Base-by-base conservation (phyloP, 2,888 invertebrate genomes). In the Reticulitermes lucifugus region DNA sequence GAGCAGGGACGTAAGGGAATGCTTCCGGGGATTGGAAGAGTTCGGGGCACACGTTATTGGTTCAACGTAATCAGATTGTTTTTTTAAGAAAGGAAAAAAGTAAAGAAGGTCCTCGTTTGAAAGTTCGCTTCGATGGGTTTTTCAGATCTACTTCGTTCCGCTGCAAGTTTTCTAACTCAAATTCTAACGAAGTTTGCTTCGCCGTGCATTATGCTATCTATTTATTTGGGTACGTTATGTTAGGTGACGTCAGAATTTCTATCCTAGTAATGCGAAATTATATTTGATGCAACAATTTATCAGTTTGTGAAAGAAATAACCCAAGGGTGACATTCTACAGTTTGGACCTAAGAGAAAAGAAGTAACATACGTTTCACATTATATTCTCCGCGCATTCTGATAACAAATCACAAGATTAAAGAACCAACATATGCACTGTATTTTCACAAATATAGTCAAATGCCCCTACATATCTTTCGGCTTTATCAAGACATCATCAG, bases 1-100 rank as follows among this genome's bases (percentile, higher is more conserved):
- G 65, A n/a, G n/a, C n/a, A 65, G 65, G 25, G 65, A 18, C 25
- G 65, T 2, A 65, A 65, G 65, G 65, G 25, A 55, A 18, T 55
- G 55, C 55, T 55, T 55, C 55, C 55, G 46, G 75, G 41, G 46
- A 43, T 79, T 22, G n/a, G 14, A 79, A 51, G 79, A 55, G 79
- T 79, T 18, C 25, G 51, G 51, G 25, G 51, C 46, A 43, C 79
- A 79, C 79, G 51, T 51, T 51, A 79, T 79, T 79, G 79, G 79
- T 51, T 55, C 79, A 10, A 21, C 25, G 46, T 79, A 79, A 79
- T 51, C 79, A 79, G 55, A 79, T 79, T 79, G 51, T 55, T n/a
- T 79, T 79, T 79, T 79, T 22, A 29, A 51, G 29, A 29, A 55
- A 79, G 22, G 46, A 60, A 60, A 21, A 60, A 22, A 60, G 60